These are phyloP conservation scores for Pocillopora meandrina DNA, from an alignment of 92 coral and sea anemone genomes.

Conservation along the genomic window DNA sequence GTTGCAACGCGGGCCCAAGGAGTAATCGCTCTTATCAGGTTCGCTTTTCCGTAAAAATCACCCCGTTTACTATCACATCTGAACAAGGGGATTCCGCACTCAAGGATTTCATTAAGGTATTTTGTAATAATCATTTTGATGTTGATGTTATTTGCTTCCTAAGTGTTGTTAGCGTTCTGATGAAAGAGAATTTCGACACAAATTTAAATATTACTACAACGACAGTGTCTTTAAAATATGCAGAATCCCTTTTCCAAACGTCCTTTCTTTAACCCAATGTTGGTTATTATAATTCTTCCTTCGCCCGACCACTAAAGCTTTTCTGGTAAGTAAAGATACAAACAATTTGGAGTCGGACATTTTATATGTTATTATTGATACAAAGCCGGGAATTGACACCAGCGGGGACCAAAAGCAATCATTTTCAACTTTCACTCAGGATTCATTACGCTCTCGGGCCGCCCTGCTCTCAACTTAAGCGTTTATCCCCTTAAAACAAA, in stretches of 20 bases:
- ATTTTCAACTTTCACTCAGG: neutral
- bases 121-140: neutral
- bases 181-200: neutral
- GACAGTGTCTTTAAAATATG: neutral
- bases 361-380: conserved; percentile 14
- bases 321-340: neutral
- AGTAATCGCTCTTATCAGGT: neutral
- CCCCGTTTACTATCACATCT: neutral
- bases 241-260: neutral
- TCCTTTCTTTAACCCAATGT: neutral
- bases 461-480: neutral
- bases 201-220: neutral
- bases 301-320: neutral
- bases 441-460: neutral
- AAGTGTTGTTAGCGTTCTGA: neutral
- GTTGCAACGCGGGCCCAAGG: neutral
- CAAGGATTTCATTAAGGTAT: conserved; percentile 13
- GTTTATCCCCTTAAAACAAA: neutral
- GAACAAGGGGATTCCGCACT: neutral
- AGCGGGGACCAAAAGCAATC: neutral
- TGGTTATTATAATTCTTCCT: neutral
- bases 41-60: neutral
- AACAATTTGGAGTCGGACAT: conserved; percentile 10
- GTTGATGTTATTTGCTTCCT: neutral
- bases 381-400: neutral